These are phyloP conservation scores for Callipepla californica DNA, from an alignment of 2,113 vertebrate genomes.

Conservation along the genomic window DNA sequence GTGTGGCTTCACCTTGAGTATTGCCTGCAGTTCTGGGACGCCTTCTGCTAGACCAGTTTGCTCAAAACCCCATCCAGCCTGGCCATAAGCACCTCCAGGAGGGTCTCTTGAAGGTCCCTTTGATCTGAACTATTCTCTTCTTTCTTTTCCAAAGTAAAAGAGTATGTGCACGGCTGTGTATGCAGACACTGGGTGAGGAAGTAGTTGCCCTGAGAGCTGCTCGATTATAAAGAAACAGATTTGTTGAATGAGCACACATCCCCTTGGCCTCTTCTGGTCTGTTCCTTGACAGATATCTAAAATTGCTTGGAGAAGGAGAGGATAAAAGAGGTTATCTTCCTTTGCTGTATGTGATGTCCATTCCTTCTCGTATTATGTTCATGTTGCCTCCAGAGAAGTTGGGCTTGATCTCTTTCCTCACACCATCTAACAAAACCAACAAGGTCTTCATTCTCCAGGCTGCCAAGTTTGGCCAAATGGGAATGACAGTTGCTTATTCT, in stretches of 20 bases:
- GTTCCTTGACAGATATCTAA: neutral
- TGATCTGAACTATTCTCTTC: neutral
- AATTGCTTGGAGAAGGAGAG: neutral
- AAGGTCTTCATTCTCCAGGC: neutral
- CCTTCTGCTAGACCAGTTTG: neutral
- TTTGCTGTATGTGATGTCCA: neutral
- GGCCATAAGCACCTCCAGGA: neutral
- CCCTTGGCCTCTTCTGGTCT: neutral
- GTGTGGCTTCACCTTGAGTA: neutral
- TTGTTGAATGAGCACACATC: neutral
- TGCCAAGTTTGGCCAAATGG: neutral
- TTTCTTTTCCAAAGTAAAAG: neutral
- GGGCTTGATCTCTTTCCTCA: neutral
- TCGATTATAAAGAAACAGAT: neutral
- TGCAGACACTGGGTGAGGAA: neutral
- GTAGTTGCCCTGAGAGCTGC: neutral
- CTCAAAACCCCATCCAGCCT: neutral
- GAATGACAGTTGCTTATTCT: neutral
- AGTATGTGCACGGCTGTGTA: neutral
- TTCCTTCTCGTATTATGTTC: neutral
- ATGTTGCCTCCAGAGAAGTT: neutral
- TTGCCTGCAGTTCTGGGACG: neutral
- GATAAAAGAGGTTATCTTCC: neutral
- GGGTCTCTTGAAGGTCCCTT: neutral
- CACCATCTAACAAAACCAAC: neutral